Conservation (phyloP, 92 coral and sea anemone genomes). For the Palythoa grandis region DNA sequence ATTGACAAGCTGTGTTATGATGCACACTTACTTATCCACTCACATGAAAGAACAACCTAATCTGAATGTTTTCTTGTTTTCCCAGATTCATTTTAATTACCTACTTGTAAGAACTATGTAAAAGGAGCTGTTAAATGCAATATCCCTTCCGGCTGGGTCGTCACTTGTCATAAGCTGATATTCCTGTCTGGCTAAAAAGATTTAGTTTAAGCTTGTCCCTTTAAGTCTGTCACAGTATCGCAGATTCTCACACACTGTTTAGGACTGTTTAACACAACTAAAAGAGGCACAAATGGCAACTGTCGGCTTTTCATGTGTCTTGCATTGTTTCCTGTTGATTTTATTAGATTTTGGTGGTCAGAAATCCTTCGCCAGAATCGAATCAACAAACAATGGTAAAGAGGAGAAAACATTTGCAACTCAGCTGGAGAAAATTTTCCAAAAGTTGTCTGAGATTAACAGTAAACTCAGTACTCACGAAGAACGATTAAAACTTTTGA, state of each 20-base stretch:
- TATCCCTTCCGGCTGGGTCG: neutral
- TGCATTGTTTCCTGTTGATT: neutral
- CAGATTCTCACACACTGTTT: neutral
- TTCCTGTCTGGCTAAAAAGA: neutral
- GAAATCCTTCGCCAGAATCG: neutral
- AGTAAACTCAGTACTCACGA: conserved; percentile 21
- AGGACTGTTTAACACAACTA: neutral
- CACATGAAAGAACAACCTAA: neutral
- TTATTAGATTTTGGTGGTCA: neutral
- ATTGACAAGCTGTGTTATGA: neutral
- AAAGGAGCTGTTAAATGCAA: neutral
- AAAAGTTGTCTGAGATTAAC: conserved; percentile 19
- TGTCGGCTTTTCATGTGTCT: neutral
- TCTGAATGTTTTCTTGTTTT: neutral
- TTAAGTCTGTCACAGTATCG: neutral
- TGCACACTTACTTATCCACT: neutral
- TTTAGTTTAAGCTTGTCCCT: neutral
- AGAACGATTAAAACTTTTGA: conserved; percentile 26
- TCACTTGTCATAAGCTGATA: neutral
- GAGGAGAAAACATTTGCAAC: neutral
- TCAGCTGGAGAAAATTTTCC: conserved; percentile 14
- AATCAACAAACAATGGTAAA: neutral
- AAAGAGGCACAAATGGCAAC: conserved; percentile 11
- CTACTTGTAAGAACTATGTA: neutral
- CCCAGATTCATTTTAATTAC: neutral